Evolutionary conservation across 2,888 invertebrate species (phyloP), one percentile per base, ranked within the genome.

Genomic region (Tipula confusa): DNA sequence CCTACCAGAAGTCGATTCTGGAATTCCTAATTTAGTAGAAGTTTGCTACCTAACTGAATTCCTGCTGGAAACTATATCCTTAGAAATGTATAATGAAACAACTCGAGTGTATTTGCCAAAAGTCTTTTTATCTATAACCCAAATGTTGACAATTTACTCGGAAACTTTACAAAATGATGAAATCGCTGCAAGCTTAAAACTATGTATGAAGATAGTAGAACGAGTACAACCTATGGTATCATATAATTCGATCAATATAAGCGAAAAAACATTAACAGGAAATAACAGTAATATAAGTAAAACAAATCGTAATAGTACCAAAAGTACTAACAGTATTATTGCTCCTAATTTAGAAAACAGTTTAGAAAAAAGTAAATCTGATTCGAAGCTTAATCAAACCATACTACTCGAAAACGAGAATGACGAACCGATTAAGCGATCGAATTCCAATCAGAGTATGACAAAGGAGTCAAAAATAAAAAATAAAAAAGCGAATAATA

Each of bases 61-160:
- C 88, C 90, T 96, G 5, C 88, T 96, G 83, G 95, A 95, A 85
- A 92, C 94, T 36, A 94, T 95, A 83, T 93, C 94, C 0, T 89
- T 94, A 86, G 95, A 96, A 88, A 93, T 94, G 82, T 95, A 94
- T 86, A 91, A 93, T 82, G 95, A 95, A 87, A 95, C 93, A 28
- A 94, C 95, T 6, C 93, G 94, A 7, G 93, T 95, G 86, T 94
- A 95, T 87, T 89, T 96, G 84, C 96, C 95, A n/a, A 92, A 93
- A 86, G 91, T 96, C 84, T 93, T 96, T 86, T 90, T 93, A 84
- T 92, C 93, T 86, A 92, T 95, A 80, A 92, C 93, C 24, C 91
- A 90, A 83, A 91, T 92, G 84, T 88, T 95, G 64, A 92, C 92
- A 1, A 87, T 90, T 2, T 91, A 93, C 87, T 91, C 93, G 84